Evolutionary conservation across 2,113 vertebrate genomes (phyloP), one percentile per base, ranked within the genome.

Genomic region (Nyctibius bracteatus): DNA sequence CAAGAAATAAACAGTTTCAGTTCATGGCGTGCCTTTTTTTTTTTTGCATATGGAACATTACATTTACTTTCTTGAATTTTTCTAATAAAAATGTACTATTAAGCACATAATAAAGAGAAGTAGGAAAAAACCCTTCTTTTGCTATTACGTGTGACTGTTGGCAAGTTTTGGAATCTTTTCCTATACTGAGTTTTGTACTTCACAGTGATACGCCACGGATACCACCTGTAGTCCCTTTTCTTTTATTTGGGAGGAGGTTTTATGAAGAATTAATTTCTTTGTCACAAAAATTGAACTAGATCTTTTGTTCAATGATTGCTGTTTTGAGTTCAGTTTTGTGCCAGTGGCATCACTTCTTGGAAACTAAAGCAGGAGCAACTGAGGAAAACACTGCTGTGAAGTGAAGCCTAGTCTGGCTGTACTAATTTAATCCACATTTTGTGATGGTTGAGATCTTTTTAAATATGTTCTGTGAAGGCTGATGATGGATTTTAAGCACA

Each of bases 371-470:
- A 14, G 58, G 62, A 95, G 41, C 86, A 79, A 57, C 90, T 91
- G 87, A 96, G 71, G 78, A 86, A 90, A 95, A 58, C 28, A 72
- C 70, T 68, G 44, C 44, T 82, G 59, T 73, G 57, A 82, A 90
- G 66, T 71, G 35, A 91, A 88, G 46, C 47, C 19, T 87, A 54
- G 89, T 61, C 84, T 95, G 81, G 49, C 62, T 94, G 16, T 75
- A 57, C 81, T 96, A 91, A 95, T 94, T 89, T 87, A 80, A 94
- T 77, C 87, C 79, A 82, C 44, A 51, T 95, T 96, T 96, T 88
- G n/a, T 82, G 67, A 79, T 0, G 14, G 85, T 33, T 66, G 41
- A 62, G 78, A 86, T 94, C 87, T 88, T 94, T 94, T 93, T 27
- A 82, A 93, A 77, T 82, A 58, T 14, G 66, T 88, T 95, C 66